phyloP scores from a whole-genome alignment of 2,888 invertebrate species.

The Cepaea hortensis region DNA sequence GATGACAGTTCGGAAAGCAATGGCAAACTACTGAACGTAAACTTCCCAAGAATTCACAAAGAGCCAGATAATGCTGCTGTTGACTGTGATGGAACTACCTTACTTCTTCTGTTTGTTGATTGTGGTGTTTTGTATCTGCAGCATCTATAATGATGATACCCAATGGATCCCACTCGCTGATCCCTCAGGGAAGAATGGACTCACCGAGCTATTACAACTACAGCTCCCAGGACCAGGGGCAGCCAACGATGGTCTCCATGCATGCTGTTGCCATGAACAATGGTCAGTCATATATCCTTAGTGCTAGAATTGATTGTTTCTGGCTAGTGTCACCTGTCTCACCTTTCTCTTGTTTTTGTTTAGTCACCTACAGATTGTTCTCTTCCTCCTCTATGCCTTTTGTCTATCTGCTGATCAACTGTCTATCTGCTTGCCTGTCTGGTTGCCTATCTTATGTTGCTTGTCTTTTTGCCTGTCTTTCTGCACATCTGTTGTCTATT shows the following conservation, averaged over 20 bases:
- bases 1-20: too few relatives aligned
- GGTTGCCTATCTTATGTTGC: background rate
- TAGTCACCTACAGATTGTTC: too few relatives aligned
- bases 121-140: slow-evolving; percentile 2
- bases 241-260: slow-evolving; percentile 58
- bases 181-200: slow-evolving; percentile 88
- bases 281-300: slow-evolving; percentile 71
- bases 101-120: too few relatives aligned
- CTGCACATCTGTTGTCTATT: background rate
- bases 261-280: slow-evolving; percentile 65
- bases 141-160: slow-evolving; percentile 94
- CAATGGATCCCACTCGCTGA: slow-evolving; percentile 77
- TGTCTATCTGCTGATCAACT: background rate
- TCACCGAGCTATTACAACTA: slow-evolving; percentile 88
- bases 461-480: background rate
- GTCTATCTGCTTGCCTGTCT: background rate
- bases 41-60: too few relatives aligned
- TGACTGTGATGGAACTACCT: too few relatives aligned
- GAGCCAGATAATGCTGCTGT: too few relatives aligned
- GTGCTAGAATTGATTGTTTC: slow-evolving; percentile 65
- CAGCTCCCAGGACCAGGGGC: slow-evolving; percentile 80
- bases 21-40: too few relatives aligned
- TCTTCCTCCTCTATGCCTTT: too few relatives aligned
- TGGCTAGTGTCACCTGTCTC: background rate
- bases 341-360: too few relatives aligned